These are phyloP conservation scores for Chrysodeixis includens DNA, from an alignment of 2,888 invertebrate genomes.

Conservation along the genomic window DNA sequence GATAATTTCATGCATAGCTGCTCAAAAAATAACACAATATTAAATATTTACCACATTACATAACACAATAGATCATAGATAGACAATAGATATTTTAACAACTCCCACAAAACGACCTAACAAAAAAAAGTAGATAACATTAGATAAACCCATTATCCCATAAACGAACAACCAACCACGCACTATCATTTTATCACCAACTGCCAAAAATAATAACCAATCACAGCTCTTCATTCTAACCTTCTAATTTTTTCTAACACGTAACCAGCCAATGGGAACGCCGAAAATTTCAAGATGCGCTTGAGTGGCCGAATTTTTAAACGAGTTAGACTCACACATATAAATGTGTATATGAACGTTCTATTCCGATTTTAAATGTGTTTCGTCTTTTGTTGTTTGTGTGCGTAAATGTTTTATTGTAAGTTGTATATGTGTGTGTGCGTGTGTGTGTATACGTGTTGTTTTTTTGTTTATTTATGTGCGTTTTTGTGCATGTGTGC, in stretches of 20 bases:
- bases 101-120: neutral
- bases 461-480: constrained; percentile 10
- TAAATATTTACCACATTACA: too few species aligned
- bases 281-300: constrained; percentile 73
- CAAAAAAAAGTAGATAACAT: neutral
- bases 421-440: constrained; percentile 8
- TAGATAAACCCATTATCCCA: constrained; percentile 28
- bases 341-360: neutral
- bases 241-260: constrained; percentile 79
- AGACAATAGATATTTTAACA: too few species aligned
- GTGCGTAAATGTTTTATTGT: constrained; percentile 16
- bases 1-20: too few species aligned
- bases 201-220: constrained; percentile 58
- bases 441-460: constrained; percentile 5
- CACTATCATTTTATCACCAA: constrained; percentile 37
- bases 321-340: constrained; percentile 79
- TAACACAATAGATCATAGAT: too few species aligned
- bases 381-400: neutral
- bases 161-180: constrained; percentile 38
- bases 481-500: constrained; percentile 62
- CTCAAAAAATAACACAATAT: too few species aligned
- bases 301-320: constrained; percentile 80
- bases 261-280: constrained; percentile 68
- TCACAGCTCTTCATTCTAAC: constrained; percentile 51
- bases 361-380: too few species aligned